Base-by-base conservation (phyloP, 2,797 vertebrate genomes). In the Vultur gryphus region DNA sequence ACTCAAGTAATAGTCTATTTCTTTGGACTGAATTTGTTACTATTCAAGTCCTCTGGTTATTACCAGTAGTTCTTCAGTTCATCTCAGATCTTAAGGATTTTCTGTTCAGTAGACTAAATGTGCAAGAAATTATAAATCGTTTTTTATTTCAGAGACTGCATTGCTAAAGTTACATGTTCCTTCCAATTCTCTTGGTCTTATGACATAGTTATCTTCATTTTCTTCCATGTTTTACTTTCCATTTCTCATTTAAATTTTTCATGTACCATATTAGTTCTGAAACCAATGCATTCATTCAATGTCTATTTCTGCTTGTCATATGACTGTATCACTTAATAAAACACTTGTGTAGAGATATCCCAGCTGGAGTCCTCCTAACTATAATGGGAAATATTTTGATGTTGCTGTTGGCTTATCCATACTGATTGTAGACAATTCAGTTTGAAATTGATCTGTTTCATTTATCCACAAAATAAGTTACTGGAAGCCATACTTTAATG, bases 201-300 rank as follows among this genome's bases (percentile, higher is more conserved):
- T 65, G 39, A 86, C 46, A 66, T 33, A 92, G 43, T 88, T 87
- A 44, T 84, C 51, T 72, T 78, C 33, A 84, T 90, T 95, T 94
- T 95, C 35, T 61, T 80, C 52, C 35, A 61, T 67, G 64, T 81
- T 96, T 93, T 83, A 87, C 71, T 89, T 93, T 79, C 52, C n/a
- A 85, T 83, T 97, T 93, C 23, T 90, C 20, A 84, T 91, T 93
- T 93, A 90, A 90, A 71, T 71, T 84, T 96, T 95, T 92, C 39
- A 75, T 84, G 54, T 62, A 57, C 49, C 20, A 24, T 58, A 65
- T 85, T 91, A 3, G 2, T 73, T 84, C 79, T 90, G 65, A 86
- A 96, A 81, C 51, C 48, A 72, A 55, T 78, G 13, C 23, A 62
- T 92, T 91, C 15, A 64, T 83, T 86, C 61, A 65, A 13, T 35